A percentile compares a stretch with the other conserved stretches of the same genome.
Conservation (phyloP, 1,140 invertebrate genomes). For the Cherax destructor region DNA sequence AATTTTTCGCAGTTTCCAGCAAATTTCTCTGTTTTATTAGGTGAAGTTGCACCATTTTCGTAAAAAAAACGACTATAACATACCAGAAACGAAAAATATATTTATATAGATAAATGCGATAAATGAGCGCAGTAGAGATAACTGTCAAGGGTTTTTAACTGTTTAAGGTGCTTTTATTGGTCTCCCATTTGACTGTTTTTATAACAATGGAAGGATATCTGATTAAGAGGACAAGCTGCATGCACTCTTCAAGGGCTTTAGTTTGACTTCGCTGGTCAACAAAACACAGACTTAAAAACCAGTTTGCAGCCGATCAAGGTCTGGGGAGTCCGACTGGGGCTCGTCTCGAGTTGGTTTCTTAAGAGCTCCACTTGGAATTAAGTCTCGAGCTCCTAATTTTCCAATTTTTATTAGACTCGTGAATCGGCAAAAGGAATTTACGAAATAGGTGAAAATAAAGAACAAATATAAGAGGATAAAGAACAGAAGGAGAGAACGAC, state of each 20-base stretch:
- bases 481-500: not conserved
- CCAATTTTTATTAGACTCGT: not conserved
- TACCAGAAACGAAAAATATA: too few species aligned
- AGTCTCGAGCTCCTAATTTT: not conserved
- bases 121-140: too few species aligned
- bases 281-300: slow-evolving; percentile 28
- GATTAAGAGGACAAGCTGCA: too few species aligned
- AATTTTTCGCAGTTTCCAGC: too few species aligned
- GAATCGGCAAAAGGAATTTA: not conserved
- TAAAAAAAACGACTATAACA: too few species aligned
- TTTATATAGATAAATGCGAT: too few species aligned
- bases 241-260: not conserved
- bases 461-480: not conserved
- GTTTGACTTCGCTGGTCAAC: slow-evolving; percentile 26
- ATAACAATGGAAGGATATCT: too few species aligned
- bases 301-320: slow-evolving; percentile 26
- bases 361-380: not conserved
- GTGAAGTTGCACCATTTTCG: too few species aligned
- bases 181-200: too few species aligned
- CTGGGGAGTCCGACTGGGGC: not conserved
- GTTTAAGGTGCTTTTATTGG: too few species aligned
- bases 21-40: too few species aligned
- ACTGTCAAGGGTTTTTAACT: too few species aligned
- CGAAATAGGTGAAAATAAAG: not conserved
- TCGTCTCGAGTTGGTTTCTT: not conserved